Percentiles rank a stretch among this genome's conserved stretches.
These are phyloP conservation scores for Incurvaria masculella DNA, from an alignment of 2,888 invertebrate species.

Conservation along the genomic window DNA sequence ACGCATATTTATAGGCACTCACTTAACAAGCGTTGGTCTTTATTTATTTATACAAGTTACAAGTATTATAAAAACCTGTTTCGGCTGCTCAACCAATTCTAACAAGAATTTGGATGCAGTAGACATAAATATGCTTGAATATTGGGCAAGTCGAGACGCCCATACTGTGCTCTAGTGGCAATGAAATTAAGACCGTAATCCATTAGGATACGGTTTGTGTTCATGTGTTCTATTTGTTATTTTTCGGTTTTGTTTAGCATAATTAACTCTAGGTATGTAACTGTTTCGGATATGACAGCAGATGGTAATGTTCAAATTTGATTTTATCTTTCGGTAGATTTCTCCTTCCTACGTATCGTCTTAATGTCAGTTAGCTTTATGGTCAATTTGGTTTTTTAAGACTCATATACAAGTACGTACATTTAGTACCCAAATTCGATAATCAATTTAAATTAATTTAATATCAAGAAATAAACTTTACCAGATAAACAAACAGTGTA, in stretches of 20 bases:
- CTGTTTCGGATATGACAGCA: conserved; percentile 51
- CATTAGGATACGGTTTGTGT: not conserved
- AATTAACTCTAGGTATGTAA: conserved; percentile 30
- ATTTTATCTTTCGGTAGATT: conserved; percentile 34
- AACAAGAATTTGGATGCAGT: conserved; percentile 49
- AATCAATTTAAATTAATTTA: no score
- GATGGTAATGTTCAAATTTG: conserved; percentile 50
- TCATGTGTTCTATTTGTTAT: not conserved
- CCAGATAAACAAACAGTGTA: no score
- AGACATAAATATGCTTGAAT: not conserved
- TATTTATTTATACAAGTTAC: conserved; percentile 29
- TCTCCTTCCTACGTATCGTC: not conserved
- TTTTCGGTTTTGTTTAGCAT: not conserved
- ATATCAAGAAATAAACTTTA: no score
- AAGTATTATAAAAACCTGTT: conserved; percentile 33
- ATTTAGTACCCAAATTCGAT: no score
- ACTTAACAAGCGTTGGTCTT: not conserved
- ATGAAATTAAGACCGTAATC: not conserved
- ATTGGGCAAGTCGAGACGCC: not conserved
- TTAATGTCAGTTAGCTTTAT: no score
- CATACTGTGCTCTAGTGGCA: not conserved
- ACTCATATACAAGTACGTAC: no score
- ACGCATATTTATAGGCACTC: not conserved
- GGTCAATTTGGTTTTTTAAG: no score
- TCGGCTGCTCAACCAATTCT: conserved; percentile 40